phyloP scores from a whole-genome alignment of 37 sponge, comb jelly and placozoan genomes.

The Hormiphora californensis region DNA sequence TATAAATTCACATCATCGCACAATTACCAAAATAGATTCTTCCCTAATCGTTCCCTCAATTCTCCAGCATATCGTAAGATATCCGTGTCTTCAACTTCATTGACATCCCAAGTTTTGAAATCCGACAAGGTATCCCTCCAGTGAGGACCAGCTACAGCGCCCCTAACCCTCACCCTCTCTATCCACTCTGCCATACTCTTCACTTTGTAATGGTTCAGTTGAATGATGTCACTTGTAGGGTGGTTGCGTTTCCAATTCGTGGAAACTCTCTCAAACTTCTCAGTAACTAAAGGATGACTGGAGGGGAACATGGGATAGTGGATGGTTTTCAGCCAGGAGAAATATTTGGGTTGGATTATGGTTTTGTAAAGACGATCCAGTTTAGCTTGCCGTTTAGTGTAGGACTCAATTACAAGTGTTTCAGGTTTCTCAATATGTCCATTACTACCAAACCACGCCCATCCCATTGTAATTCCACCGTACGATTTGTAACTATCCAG shows the following conservation, averaged over 20 bases:
- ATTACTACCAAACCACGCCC: conserved; percentile 38
- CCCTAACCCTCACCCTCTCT: neutral
- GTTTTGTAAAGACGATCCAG: conserved; percentile 8
- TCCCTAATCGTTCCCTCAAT: neutral
- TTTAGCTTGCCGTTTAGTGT: neutral
- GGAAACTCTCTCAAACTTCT: neutral
- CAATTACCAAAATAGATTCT: too few species aligned
- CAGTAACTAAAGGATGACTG: neutral
- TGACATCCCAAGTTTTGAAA: neutral
- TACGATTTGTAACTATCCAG: neutral
- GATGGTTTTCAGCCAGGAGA: neutral
- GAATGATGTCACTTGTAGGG: conserved; percentile 16
- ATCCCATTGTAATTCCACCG: neutral
- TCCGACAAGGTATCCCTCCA: neutral
- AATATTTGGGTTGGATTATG: conserved; percentile 2
- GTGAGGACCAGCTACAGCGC: neutral
- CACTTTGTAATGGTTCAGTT: conserved; percentile 31
- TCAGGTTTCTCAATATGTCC: neutral
- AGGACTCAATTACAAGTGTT: neutral
- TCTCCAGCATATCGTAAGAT: neutral
- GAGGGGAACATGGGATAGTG: neutral
- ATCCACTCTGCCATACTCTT: conserved; percentile 11
- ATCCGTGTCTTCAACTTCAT: conserved; percentile 22
- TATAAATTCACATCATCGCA: too few species aligned
- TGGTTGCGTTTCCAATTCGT: neutral